phyloP scores from a whole-genome alignment of 64 coral and sea anemone species.

The Montipora cactus region DNA sequence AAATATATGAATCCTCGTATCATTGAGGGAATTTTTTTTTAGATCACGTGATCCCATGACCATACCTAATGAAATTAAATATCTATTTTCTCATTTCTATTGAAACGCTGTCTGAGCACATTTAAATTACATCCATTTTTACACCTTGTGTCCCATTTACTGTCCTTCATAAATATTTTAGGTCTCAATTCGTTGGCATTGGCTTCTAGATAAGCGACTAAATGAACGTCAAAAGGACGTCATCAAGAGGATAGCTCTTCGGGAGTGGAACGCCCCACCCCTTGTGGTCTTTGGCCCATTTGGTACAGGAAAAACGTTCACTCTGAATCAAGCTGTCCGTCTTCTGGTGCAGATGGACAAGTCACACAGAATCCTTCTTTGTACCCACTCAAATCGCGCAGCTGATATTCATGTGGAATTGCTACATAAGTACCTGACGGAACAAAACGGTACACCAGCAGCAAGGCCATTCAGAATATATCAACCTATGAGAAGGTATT shows the following conservation, averaged over 20 bases:
- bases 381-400: slow-evolving; percentile 88
- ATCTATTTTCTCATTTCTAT: no score
- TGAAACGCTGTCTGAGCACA: no score
- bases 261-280: slow-evolving; percentile 45
- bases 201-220: slow-evolving; percentile 73
- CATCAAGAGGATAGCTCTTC: slow-evolving; percentile 60
- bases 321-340: slow-evolving; percentile 80
- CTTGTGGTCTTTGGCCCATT: slow-evolving; percentile 94
- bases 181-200: slow-evolving; percentile 58
- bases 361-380: slow-evolving; percentile 72
- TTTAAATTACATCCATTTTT: no score
- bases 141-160: no score
- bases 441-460: slow-evolving; percentile 46
- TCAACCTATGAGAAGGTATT: slow-evolving; percentile 47
- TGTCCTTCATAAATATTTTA: background rate
- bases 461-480: slow-evolving; percentile 76
- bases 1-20: no score
- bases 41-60: no score
- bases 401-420: slow-evolving; percentile 93
- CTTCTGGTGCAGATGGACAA: slow-evolving; percentile 60
- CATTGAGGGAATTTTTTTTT: no score
- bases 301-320: slow-evolving; percentile 94
- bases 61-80: no score
- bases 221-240: slow-evolving; percentile 76
- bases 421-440: slow-evolving; percentile 67